Conservation (phyloP, 2,797 vertebrate species). For the Halcyon leucocephala region DNA sequence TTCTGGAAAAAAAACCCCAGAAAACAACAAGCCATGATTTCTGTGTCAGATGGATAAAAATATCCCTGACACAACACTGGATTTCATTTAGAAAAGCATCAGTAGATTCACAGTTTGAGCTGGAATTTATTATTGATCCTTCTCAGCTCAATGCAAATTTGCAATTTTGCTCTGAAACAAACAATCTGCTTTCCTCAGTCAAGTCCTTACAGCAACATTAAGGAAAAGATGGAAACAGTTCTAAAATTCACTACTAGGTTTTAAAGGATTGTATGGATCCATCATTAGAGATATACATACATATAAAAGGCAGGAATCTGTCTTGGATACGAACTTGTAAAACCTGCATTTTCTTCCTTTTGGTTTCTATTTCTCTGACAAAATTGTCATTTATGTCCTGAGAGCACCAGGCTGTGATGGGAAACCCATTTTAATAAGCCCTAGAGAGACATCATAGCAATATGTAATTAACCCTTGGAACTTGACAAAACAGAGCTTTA, state of each 20-base stretch:
- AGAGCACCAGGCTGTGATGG: background rate
- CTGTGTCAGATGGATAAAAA: constrained; percentile 57
- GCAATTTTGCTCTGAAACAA: background rate
- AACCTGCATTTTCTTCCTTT: background rate
- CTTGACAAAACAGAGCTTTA: background rate
- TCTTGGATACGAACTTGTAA: background rate
- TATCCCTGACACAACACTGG: background rate
- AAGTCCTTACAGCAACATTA: background rate
- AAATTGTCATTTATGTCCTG: background rate
- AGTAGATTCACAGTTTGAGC: constrained; percentile 26
- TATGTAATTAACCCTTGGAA: background rate
- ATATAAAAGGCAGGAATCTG: background rate
- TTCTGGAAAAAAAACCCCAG: background rate
- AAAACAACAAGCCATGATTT: background rate
- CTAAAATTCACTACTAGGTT: background rate
- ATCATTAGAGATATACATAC: background rate
- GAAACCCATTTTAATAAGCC: background rate
- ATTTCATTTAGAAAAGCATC: constrained; percentile 31
- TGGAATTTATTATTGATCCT: constrained; percentile 54
- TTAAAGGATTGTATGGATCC: background rate
- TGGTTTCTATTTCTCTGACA: background rate
- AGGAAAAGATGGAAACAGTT: background rate
- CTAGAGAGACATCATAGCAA: background rate
- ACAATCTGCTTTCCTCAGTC: background rate
- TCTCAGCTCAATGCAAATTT: background rate